phyloP scores from a whole-genome alignment of 1,140 invertebrate species.

The Plectus sambesii region DNA sequence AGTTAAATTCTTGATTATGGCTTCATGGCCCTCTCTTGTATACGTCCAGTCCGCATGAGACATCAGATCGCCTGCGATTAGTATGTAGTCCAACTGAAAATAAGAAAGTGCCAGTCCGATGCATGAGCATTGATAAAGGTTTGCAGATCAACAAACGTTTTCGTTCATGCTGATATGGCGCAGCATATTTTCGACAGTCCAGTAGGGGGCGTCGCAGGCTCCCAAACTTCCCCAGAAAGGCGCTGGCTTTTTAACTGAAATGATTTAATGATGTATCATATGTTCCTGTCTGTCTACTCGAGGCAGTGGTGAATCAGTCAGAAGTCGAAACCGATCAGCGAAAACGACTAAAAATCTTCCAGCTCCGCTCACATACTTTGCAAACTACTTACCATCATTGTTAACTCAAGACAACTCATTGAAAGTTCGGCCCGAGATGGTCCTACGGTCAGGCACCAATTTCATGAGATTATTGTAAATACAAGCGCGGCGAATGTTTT shows the following conservation, averaged over 20 bases:
- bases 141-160: slow-evolving; percentile 16
- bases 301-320: no score
- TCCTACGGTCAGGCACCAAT: no score
- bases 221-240: slow-evolving; percentile 43
- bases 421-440: no score
- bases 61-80: slow-evolving; percentile 38
- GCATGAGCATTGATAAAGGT: slow-evolving; percentile 3
- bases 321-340: no score
- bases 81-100: slow-evolving; percentile 35
- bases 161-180: slow-evolving; percentile 29
- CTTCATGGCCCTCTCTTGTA: slow-evolving; percentile 29
- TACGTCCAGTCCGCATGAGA: slow-evolving; percentile 40
- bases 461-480: no score
- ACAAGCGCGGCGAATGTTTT: no score
- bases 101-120: slow-evolving; percentile 8
- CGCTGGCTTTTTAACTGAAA: slow-evolving; percentile 23
- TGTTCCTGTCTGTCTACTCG: no score
- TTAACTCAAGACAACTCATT: no score
- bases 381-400: no score
- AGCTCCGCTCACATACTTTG: no score
- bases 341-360: no score
- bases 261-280: no score
- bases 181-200: slow-evolving; percentile 40
- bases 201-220: slow-evolving; percentile 33
- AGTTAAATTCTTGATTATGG: slow-evolving; percentile 22